Evolutionary conservation across 2,113 vertebrate genomes (phyloP), one percentile per base, ranked within the genome.

Genomic region (Chaetura pelagica): DNA sequence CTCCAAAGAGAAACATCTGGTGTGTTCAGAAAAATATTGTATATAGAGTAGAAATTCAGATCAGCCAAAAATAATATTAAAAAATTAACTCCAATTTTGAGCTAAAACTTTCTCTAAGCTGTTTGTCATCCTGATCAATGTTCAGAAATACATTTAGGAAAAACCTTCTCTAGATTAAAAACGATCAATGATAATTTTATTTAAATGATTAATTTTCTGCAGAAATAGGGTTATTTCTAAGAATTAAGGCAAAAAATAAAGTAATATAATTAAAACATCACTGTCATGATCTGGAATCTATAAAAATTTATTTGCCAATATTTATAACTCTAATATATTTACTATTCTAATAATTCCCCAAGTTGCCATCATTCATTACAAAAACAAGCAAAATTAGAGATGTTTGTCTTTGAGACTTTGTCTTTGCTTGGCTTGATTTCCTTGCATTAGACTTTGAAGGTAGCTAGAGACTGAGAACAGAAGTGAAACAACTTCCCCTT

Each of bases 161-260:
- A 69, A 69, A 84, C 4, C 1, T 74, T 85, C 62, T 61, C 81
- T 61, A 52, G 75, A 80, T 80, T 94, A 89, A 89, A 95, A 93
- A 46, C 10, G 10, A 92, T 98, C 97, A 69, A 98, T 97, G 87
- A 84, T 90, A 97, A 98, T 95, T 97, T 91, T 84, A 97, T 98
- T 94, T 91, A 69, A 80, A 89, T 97, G 16, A 97, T 87, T 97
- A 96, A 97, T 97, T 97, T 96, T 48, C 10, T 97, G 86, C 94
- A 98, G 93, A 97, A 96, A 93, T 90, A 94, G 89, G 76, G 77
- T 46, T 96, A 77, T 97, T 95, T 96, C 84, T 90, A 87, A 94
- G 79, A 97, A 87, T 93, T 96, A 96, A 95, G 64, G 83, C 79
- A 62, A 96, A 96, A 96, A 96, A 83, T 85, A 96, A 97, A 91